Percentiles rank a stretch among this genome's conserved stretches.
Conservation (phyloP, 2,888 invertebrate species). For the Xestia sexstrigata region DNA sequence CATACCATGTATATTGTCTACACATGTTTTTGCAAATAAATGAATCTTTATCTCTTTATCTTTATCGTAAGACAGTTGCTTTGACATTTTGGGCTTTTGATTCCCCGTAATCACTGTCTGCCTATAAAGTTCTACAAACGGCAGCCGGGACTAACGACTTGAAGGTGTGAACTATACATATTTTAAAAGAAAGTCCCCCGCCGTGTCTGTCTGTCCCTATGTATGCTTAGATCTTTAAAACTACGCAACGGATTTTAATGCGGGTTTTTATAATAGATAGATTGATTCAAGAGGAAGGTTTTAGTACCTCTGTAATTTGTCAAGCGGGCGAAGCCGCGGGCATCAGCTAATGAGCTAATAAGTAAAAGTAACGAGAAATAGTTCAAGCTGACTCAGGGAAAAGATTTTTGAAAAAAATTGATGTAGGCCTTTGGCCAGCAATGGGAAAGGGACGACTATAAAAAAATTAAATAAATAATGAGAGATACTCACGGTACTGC, state of each 20-base stretch:
- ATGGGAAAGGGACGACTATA: too few species aligned
- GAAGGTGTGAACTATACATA: neutral
- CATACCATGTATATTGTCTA: too few species aligned
- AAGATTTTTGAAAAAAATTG: neutral
- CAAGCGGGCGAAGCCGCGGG: too few species aligned
- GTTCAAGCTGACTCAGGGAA: neutral
- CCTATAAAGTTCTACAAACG: neutral
- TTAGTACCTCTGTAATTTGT: too few species aligned
- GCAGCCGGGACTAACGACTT: neutral
- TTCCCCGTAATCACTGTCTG: neutral
- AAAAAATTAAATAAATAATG: neutral
- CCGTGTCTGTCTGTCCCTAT: too few species aligned
- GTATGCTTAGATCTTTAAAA: too few species aligned
- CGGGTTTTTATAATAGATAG: too few species aligned
- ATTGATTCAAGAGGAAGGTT: too few species aligned
- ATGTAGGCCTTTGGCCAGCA: neutral
- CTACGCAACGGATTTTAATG: too few species aligned
- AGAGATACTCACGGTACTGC: slow-evolving; percentile 82
- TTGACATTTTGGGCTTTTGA: neutral
- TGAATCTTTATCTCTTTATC: too few species aligned
- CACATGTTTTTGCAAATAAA: too few species aligned
- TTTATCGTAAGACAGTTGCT: neutral
- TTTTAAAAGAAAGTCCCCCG: too few species aligned
- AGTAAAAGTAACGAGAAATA: neutral
- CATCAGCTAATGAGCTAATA: neutral